Conservation (phyloP, 2,797 vertebrate genomes). For the Melanogrammus aeglefinus region DNA sequence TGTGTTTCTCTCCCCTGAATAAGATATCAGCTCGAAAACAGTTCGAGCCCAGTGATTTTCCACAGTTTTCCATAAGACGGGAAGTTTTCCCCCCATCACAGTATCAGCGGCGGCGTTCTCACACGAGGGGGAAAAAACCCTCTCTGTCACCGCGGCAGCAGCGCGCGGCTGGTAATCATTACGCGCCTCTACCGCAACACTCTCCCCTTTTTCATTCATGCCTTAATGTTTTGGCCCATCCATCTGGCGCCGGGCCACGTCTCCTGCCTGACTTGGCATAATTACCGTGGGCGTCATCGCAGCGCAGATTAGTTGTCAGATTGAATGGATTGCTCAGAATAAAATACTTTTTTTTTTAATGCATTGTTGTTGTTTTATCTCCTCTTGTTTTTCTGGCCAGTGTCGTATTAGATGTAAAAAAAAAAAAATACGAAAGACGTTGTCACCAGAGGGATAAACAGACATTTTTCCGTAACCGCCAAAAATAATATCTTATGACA, state of each 20-base stretch:
- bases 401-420: neutral
- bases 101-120: slow-evolving; percentile 38
- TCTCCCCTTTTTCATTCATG: slow-evolving; percentile 57
- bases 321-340: slow-evolving; percentile 23
- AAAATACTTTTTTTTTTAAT: neutral
- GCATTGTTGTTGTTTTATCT: neutral
- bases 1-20: neutral
- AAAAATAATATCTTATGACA: neutral
- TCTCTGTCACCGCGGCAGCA: slow-evolving; percentile 52
- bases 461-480: neutral
- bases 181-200: slow-evolving; percentile 48
- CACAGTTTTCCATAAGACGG: neutral
- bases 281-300: slow-evolving; percentile 52
- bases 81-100: neutral
- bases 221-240: slow-evolving; percentile 50
- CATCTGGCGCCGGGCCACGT: slow-evolving; percentile 49
- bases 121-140: slow-evolving; percentile 44
- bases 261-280: slow-evolving; percentile 43
- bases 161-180: slow-evolving; percentile 59
- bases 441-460: neutral
- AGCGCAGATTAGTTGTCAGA: slow-evolving; percentile 39
- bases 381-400: neutral
- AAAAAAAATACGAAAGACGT: neutral
- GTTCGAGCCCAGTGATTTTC: neutral
- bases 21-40: neutral